Conservation (phyloP, 2,888 invertebrate genomes). For the Tinea semifulvella region DNA sequence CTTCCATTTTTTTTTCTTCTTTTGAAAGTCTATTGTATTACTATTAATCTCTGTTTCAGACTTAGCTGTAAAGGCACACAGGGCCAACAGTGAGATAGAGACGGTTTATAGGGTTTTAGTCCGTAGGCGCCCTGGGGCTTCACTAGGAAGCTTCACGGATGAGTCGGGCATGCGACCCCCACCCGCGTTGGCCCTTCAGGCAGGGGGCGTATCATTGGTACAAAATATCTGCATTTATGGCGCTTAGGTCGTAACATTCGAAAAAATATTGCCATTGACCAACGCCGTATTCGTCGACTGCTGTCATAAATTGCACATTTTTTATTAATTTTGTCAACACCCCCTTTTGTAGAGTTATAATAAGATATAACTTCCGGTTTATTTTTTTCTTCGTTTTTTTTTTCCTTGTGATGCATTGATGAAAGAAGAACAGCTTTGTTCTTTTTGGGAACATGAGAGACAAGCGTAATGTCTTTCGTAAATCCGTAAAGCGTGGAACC, state of each 20-base stretch:
- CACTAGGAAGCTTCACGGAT: too few relatives aligned
- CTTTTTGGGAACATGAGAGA: slow-evolving; percentile 20
- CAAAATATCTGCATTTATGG: slow-evolving; percentile 14
- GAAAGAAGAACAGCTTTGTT: slow-evolving; percentile 20
- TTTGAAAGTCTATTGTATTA: too few relatives aligned
- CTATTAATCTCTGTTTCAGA: too few relatives aligned
- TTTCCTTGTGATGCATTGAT: slow-evolving; percentile 13
- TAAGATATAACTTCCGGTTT: slow-evolving; percentile 19
- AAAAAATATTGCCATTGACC: slow-evolving; percentile 21
- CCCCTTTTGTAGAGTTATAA: slow-evolving; percentile 20
- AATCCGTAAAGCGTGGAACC: slow-evolving; percentile 21
- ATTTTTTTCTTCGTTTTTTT: slow-evolving; percentile 12
- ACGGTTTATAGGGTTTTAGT: too few relatives aligned
- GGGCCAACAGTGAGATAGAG: too few relatives aligned
- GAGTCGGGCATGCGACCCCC: too few relatives aligned
- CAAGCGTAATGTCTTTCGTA: slow-evolving; percentile 20
- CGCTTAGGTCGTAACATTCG: slow-evolving; percentile 19
- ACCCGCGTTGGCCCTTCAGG: too few relatives aligned
- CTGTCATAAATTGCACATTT: slow-evolving; percentile 19
- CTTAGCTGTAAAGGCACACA: too few relatives aligned
- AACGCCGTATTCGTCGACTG: slow-evolving; percentile 19
- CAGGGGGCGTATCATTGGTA: too few relatives aligned
- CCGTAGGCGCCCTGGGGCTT: too few relatives aligned
- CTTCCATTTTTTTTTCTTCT: too few relatives aligned
- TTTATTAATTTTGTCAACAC: slow-evolving; percentile 17